A percentile compares a stretch with the other conserved stretches of the same genome.
phyloP scores from a whole-genome alignment of 1,140 invertebrate species.

The Drosophila mojavensis region DNA sequence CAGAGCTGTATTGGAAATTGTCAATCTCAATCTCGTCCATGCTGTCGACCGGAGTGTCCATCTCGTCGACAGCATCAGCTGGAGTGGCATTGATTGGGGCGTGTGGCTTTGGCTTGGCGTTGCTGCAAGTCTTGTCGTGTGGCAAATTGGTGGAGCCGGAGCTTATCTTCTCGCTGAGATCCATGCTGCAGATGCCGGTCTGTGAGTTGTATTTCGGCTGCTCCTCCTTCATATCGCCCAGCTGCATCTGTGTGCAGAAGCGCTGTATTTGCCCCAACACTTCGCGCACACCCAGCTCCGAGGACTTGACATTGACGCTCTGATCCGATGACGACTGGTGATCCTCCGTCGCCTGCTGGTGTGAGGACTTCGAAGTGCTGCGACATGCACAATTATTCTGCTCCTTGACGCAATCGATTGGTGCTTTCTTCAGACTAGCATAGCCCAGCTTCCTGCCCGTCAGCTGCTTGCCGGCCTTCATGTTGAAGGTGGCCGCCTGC shows the following conservation, averaged over 20 bases:
- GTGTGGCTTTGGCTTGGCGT: slow-evolving; percentile 7
- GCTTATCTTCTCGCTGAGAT: slow-evolving; percentile 3
- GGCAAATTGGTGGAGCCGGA: not conserved
- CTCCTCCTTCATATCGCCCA: slow-evolving; percentile 44
- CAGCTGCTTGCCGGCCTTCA: slow-evolving; percentile 33
- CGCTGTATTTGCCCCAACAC: slow-evolving; percentile 70
- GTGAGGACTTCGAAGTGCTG: slow-evolving; percentile 41
- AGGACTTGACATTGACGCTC: slow-evolving; percentile 63
- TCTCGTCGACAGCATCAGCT: slow-evolving; percentile 30
- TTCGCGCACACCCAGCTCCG: slow-evolving; percentile 60
- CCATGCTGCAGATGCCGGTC: not conserved
- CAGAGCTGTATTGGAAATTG: slow-evolving; percentile 67
- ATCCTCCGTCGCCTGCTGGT: slow-evolving; percentile 17
- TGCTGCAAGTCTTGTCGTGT: not conserved
- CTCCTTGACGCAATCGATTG: slow-evolving; percentile 27
- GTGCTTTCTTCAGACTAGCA: slow-evolving; percentile 7
- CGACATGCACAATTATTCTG: slow-evolving; percentile 50
- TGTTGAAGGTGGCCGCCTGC: slow-evolving; percentile 14
- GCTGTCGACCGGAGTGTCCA: slow-evolving; percentile 56
- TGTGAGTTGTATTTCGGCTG: slow-evolving; percentile 16
- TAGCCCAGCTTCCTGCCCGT: slow-evolving; percentile 1
- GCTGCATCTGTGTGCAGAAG: slow-evolving; percentile 59
- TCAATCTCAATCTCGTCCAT: slow-evolving; percentile 65
- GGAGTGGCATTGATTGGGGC: not conserved
- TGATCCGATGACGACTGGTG: slow-evolving; percentile 50